Evolutionary conservation across 2,888 invertebrate genomes (phyloP), one percentile per base, ranked within the genome.

Genomic region (Ypsolopha sequella): DNA sequence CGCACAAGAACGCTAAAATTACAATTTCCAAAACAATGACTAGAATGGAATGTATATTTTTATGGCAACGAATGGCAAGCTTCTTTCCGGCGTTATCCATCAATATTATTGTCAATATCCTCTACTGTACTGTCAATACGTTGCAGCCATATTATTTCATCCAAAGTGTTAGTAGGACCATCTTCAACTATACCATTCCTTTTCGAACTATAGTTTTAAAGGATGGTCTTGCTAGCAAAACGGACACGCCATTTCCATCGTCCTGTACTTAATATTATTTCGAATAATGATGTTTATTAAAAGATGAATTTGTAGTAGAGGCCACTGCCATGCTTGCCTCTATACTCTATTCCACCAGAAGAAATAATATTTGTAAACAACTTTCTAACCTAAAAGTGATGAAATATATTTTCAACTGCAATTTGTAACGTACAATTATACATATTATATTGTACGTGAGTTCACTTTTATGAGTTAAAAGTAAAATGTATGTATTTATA

Each of bases 41-140:
- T 84, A 84, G 84, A 82, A 65, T 75, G 84, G 81, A 85, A 85
- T 82, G 84, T 81, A 66, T 72, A 62, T 60, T 55, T 68, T 67
- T 70, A 66, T 73, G 76, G 74, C 75, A 72, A 75, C 73, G 59
- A 63, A 47, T 47, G 43, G 7, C 9, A 8, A 47, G 47, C 47
- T n/a, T 47, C 47, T 43, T 43, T 7, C 36, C 45, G 45, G 45
- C 36, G 11, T 36, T 35, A n/a, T 11, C 35, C 9, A n/a, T 45
- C 34, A 35, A 35, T 47, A 47, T 47, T 47, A 47, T 47, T 47
- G 47, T 47, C 47, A 47, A 36, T 43, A 47, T 35, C 36, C 36
- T 47, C 47, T 36, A 36, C 36, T 47, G 43, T n/a, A 43, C 43
- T 43, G 43, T 14, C 43, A 43, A 43, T 14, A 43, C 14, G 24